These are phyloP conservation scores for Ophion ellenae DNA, from an alignment of 2,888 invertebrate species.

Conservation along the genomic window DNA sequence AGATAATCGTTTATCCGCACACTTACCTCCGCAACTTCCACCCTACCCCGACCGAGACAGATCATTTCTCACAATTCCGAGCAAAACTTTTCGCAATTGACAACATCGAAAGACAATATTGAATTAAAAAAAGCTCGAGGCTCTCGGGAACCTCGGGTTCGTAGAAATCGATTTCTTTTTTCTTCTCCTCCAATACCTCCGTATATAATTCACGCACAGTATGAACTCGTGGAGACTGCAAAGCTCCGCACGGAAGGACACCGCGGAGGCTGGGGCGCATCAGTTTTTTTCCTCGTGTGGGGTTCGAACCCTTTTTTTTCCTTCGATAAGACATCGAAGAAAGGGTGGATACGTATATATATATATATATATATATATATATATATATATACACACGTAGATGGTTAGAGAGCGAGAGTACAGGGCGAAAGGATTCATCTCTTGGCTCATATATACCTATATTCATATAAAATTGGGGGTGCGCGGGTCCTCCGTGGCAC, in stretches of 20 bases:
- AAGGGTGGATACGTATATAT: conserved; percentile 24
- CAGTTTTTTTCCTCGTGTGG: conserved; percentile 52
- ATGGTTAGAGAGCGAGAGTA: conserved; percentile 39
- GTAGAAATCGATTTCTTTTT: not conserved
- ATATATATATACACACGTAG: not conserved
- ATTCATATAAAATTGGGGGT: conserved; percentile 67
- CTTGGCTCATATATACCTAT: conserved; percentile 58
- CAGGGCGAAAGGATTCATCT: conserved; percentile 73
- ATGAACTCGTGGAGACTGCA: conserved; percentile 21
- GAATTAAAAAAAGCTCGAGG: not conserved
- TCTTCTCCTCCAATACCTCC: conserved; percentile 1
- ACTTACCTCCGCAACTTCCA: too few relatives aligned
- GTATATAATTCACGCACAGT: conserved; percentile 7
- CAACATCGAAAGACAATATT: not conserved
- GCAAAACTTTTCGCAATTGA: too few relatives aligned
- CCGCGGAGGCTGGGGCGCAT: conserved; percentile 31
- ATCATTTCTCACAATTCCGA: too few relatives aligned
- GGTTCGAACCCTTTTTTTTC: conserved; percentile 69
- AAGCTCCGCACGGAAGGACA: conserved; percentile 23
- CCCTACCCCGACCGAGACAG: too few relatives aligned
- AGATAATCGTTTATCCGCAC: too few relatives aligned
- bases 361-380: conserved; percentile 13
- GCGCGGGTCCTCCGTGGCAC: conserved; percentile 70
- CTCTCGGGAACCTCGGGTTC: not conserved
- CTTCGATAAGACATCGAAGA: conserved; percentile 63